Evolutionary conservation across 2,113 vertebrate species (phyloP), one percentile per base, ranked within the genome.

Genomic region (Tragelaphus scriptus): DNA sequence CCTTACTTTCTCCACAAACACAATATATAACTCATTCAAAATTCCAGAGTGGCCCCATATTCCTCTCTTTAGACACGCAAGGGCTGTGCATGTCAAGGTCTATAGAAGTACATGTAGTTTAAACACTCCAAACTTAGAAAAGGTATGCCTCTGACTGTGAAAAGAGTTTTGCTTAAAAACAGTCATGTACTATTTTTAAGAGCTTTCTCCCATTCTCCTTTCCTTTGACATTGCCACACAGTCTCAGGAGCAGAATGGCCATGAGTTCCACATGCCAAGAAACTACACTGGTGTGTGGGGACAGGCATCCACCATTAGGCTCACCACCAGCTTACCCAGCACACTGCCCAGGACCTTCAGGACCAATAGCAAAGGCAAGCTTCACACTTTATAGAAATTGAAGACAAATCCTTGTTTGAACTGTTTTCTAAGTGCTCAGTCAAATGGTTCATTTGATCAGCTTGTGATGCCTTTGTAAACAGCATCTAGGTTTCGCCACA

Each of bases 161-260:
- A 94, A 91, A 95, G n/a, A 58, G 14, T 95, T 94, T 95, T 68
- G n/a, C 77, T 85, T 90, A 88, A 95, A 96, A 97, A 96, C 68
- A 92, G 58, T 61, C 91, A 17, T 26, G 59, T 59, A 59, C 30
- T 56, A 26, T 40, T 84, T 84, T 84, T 84, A 28, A 95, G 58
- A 79, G 19, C 32, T 53, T 84, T 71, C 61, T 19, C 63, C 56
- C 56, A 49, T 56, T 85, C 77, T 47, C 47, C 75, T 59, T 93
- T 36, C 25, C 25, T 68, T 40, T 90, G 93, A 95, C 81, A 79
- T 21, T 51, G 30, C 23, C 88, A 84, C 80, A 36, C 19, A 68
- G 44, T 81, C 71, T 32, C 14, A 88, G 91, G 26, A 75, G 8
- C 61, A 80, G 30, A 90, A 47, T 23, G 9, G 36, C 84, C 68